phyloP scores from a whole-genome alignment of 2,888 invertebrate species.

The Quadroppia sp. region DNA sequence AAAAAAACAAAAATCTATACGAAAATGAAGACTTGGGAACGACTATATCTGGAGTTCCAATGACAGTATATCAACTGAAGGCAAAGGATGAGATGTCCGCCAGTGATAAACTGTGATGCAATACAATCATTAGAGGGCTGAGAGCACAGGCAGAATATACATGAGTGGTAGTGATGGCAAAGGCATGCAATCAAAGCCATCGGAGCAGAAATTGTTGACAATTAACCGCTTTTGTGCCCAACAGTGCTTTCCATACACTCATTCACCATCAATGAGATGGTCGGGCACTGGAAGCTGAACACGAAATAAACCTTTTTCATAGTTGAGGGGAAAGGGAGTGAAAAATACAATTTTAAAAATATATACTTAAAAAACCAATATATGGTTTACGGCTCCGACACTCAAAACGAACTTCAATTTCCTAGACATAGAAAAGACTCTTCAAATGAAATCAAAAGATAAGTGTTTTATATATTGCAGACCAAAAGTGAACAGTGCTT shows the following conservation, averaged over 20 bases:
- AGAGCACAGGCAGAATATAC: not conserved
- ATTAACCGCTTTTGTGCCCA: constrained; percentile 13
- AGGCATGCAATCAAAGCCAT: constrained; percentile 18
- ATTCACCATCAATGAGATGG: constrained; percentile 11
- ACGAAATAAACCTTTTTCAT: not conserved
- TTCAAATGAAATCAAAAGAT: too few species aligned
- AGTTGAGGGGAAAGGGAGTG: not conserved
- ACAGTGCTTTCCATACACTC: not conserved
- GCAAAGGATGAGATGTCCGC: not conserved
- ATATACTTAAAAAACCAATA: too few species aligned
- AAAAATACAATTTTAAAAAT: not conserved
- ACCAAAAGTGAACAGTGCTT: too few species aligned
- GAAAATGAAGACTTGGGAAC: constrained; percentile 4
- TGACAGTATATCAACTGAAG: constrained; percentile 28
- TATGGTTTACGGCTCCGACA: too few species aligned
- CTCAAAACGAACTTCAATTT: too few species aligned
- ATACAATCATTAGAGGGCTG: not conserved
- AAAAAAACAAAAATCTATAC: not conserved
- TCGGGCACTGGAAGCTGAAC: not conserved
- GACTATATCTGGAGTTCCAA: not conserved
- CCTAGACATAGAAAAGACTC: too few species aligned
- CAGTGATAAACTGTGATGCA: constrained; percentile 13
- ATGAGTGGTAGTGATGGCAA: not conserved
- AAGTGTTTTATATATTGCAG: too few species aligned
- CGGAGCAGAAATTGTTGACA: constrained; percentile 13